Evolutionary conservation across 1,140 invertebrate species (phyloP).

Genomic region (Drosophila busckii): DNA sequence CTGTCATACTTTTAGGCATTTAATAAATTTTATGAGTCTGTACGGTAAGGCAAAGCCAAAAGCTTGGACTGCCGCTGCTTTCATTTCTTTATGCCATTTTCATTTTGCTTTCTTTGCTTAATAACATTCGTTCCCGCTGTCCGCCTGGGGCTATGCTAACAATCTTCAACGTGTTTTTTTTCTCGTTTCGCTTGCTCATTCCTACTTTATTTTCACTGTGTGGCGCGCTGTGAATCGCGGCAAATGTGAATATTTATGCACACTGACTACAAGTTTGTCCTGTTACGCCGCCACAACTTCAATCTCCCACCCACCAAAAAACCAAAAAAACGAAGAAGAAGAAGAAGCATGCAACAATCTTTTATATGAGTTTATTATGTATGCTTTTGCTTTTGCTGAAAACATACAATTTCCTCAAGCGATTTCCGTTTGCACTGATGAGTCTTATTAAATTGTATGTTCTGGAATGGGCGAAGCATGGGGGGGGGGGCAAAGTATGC

Average conservation of each 20-base stretch:
- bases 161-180: constrained; percentile 11
- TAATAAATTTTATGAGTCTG: constrained; percentile 74
- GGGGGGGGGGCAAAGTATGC: background rate
- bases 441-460: constrained; percentile 66
- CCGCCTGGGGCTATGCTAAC: constrained; percentile 56
- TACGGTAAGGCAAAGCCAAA: background rate
- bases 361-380: constrained; percentile 77
- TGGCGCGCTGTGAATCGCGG: constrained; percentile 46
- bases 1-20: constrained; percentile 76
- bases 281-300: background rate
- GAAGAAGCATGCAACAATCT: constrained; percentile 66
- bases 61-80: constrained; percentile 12
- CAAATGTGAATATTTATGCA: constrained; percentile 70
- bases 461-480: no score
- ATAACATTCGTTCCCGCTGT: constrained; percentile 60
- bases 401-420: constrained; percentile 76
- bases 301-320: constrained; percentile 4
- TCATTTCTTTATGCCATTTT: constrained; percentile 8
- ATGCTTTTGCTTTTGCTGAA: constrained; percentile 72
- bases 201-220: constrained; percentile 19
- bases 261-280: constrained; percentile 21
- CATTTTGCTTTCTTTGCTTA: constrained; percentile 34
- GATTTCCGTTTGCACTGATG: constrained; percentile 74
- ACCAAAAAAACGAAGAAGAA: no score
- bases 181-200: constrained; percentile 1